Base-by-base conservation (phyloP, 2,113 vertebrate species). In the Oxyura jamaicensis region DNA sequence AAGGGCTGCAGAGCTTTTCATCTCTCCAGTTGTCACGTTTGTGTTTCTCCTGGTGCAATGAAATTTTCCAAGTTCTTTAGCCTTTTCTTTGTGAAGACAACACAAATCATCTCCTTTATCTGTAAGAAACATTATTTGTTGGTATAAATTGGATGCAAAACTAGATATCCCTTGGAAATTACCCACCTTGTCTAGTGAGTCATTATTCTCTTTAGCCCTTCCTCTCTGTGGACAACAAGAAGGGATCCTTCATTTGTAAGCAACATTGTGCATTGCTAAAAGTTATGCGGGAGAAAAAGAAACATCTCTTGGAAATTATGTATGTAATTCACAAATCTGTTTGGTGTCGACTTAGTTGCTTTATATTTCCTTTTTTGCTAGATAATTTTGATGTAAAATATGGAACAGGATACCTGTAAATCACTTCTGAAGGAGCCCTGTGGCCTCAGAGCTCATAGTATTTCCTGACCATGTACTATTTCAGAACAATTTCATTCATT, bases 401-500 rank as follows among this genome's bases (percentile, higher is more conserved):
- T 19, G 19, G 31, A 88, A 52, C 16, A 84, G 44, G 48, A 82
- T 83, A 78, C 26, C 29, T 78, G 65, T 60, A 81, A 75, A 78
- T 60, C 26, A 44, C 19, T 86, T 84, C 41, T 60, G 73, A 78
- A 86, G 31, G 53, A 69, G 44, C 8, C 6, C 29, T 76, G 21
- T 66, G 62, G 22, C 44, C 69, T 90, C 11, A 16, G 44, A 92
- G 66, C 48, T 95, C 42, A 17, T 13, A 36, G 28, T 21, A 16
- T 84, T 93, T 88, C 48, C 63, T 92, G 63, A 55, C 67, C 12
- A 14, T 21, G 10, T 78, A 25, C 60, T 65, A 11, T 92, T 91
- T 91, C 91, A 90, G 36, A 94, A 22, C n/a, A 52, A n/a, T 77
- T 86, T 65, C 29, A 78, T 86, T 82, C 73, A 88, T n/a, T 39